These are phyloP conservation scores for Pholis gunnellus DNA, from an alignment of 2,113 vertebrate species.

Conservation along the genomic window DNA sequence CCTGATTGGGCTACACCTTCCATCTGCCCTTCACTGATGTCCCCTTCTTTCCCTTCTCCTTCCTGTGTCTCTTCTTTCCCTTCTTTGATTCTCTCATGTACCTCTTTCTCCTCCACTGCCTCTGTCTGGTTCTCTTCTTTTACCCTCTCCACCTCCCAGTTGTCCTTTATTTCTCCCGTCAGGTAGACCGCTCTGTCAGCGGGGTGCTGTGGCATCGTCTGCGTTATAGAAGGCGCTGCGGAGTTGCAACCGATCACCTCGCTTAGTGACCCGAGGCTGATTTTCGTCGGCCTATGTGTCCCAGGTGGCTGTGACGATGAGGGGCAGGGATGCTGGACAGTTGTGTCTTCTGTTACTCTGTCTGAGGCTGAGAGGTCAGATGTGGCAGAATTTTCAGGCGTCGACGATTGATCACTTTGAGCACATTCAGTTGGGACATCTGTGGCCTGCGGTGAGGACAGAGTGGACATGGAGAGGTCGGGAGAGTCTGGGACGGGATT, in stretches of 20 bases:
- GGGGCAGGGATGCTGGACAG: constrained; percentile 1
- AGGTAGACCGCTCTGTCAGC: constrained; percentile 72
- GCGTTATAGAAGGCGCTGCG: background rate
- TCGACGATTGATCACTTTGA: constrained; percentile 5
- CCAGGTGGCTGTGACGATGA: background rate
- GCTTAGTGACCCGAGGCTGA: constrained; percentile 52
- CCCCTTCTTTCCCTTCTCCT: background rate
- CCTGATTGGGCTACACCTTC: background rate
- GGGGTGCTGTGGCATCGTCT: background rate
- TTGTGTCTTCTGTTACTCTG: constrained; percentile 17
- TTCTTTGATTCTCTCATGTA: background rate
- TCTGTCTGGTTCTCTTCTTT: constrained; percentile 21
- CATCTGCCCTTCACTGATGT: background rate
- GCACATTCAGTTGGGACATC: constrained; percentile 1
- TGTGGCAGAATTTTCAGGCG: background rate
- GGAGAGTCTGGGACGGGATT: background rate
- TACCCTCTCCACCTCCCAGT: constrained; percentile 55
- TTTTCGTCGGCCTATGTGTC: constrained; percentile 21
- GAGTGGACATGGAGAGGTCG: background rate
- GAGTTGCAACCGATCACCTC: constrained; percentile 35
- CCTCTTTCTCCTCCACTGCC: background rate
- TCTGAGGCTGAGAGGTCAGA: constrained; percentile 20
- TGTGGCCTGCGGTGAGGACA: background rate
- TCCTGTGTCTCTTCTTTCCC: background rate
- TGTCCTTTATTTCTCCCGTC: constrained; percentile 53